A percentile compares a stretch with the other conserved stretches of the same genome.
phyloP scores from a whole-genome alignment of 2,797 vertebrate genomes.

The Scyliorhinus canicula region DNA sequence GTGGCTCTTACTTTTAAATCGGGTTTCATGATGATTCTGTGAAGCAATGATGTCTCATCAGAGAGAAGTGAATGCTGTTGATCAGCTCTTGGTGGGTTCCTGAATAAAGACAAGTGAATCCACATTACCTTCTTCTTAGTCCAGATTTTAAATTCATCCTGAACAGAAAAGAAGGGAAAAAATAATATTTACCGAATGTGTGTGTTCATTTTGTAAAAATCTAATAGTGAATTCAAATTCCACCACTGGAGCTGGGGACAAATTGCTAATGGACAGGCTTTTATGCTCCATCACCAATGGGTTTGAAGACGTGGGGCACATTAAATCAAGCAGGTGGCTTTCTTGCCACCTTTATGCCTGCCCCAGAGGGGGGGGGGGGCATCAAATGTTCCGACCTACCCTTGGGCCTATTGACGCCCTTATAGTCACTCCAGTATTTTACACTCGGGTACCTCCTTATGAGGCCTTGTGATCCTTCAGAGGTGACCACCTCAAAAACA shows the following conservation, averaged over 20 bases:
- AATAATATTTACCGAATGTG: neutral
- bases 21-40: conserved; percentile 55
- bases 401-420: neutral
- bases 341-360: too few relatives aligned
- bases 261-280: neutral
- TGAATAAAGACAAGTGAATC: conserved; percentile 51
- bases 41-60: conserved; percentile 55
- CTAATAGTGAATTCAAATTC: neutral
- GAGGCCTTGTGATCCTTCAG: neutral
- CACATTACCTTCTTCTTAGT: conserved; percentile 56
- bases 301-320: neutral
- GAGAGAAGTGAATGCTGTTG: conserved; percentile 43
- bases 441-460: neutral
- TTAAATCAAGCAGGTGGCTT: neutral
- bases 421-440: neutral
- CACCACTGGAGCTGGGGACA: neutral
- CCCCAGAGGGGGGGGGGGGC: too few relatives aligned
- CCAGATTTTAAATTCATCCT: conserved; percentile 63
- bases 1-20: conserved; percentile 55
- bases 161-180: conserved; percentile 35
- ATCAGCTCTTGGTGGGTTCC: conserved; percentile 39
- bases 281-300: neutral
- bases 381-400: neutral
- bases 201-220: neutral
- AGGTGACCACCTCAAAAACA: neutral